Conservation (phyloP, 1,140 invertebrate species). For the Neodiprion lecontei region DNA sequence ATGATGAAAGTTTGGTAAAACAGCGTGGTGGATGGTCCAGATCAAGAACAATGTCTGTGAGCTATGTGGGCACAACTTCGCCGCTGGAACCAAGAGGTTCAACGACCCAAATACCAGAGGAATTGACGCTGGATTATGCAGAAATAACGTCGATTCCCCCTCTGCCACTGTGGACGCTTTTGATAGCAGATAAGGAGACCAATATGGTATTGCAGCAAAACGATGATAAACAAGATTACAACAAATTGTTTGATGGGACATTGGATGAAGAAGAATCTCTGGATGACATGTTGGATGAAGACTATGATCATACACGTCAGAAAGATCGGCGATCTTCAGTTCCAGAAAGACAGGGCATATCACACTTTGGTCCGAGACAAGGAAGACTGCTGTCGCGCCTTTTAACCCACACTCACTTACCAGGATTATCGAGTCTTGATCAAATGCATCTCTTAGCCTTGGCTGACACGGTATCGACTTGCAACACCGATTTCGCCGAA, state of each 20-base stretch:
- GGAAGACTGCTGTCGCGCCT: conserved; percentile 83
- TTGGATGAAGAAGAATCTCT: conserved; percentile 80
- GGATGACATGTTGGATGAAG: conserved; percentile 78
- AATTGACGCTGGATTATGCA: conserved; percentile 91
- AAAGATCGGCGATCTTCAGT: conserved; percentile 71
- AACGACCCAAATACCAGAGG: conserved; percentile 76
- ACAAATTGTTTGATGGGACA: conserved; percentile 84
- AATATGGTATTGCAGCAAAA: conserved; percentile 48
- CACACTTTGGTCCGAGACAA: conserved; percentile 84
- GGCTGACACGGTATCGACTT: conserved; percentile 96
- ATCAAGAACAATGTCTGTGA: conserved; percentile 87
- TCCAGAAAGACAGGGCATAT: conserved; percentile 75
- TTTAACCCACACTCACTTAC: conserved; percentile 94
- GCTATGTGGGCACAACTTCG: conserved; percentile 72
- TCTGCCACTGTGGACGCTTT: conserved; percentile 92
- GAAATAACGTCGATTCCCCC: conserved; percentile 97
- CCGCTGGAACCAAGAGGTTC: conserved; percentile 67
- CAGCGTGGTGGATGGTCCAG: conserved; percentile 76
- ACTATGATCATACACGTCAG: conserved; percentile 67
- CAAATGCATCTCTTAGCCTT: conserved; percentile 98
- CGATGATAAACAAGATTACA: conserved; percentile 76
- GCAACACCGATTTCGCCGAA: conserved; percentile 86
- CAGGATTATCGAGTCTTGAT: conserved; percentile 95
- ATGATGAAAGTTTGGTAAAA: conserved; percentile 68
- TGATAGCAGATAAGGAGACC: conserved; percentile 91